Percentiles rank a stretch among this genome's conserved stretches.
phyloP scores from a whole-genome alignment of 2,797 vertebrate genomes.

The Australoheros facetus region DNA sequence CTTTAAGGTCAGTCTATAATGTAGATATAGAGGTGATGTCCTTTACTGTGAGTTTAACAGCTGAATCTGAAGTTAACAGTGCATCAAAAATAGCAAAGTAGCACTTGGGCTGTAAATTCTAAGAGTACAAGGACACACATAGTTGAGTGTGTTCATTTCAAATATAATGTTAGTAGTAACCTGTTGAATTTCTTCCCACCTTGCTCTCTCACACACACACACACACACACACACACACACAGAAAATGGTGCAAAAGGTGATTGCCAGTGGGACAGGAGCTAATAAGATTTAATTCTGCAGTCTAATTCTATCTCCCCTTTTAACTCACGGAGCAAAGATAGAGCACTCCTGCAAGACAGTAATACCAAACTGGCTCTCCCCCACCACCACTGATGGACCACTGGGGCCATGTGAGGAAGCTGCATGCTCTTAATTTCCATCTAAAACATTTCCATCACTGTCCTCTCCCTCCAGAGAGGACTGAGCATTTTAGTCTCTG shows the following conservation, averaged over 20 bases:
- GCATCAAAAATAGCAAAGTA: conserved; percentile 23
- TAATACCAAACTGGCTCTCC: conserved; percentile 65
- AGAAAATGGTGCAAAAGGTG: conserved; percentile 39
- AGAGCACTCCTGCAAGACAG: conserved; percentile 48
- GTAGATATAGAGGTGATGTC: not conserved
- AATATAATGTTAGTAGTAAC: conserved; percentile 45
- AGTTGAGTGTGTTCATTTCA: conserved; percentile 29
- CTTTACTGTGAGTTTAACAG: conserved; percentile 2
- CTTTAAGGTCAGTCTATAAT: not conserved
- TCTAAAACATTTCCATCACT: conserved; percentile 60
- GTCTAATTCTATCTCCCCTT: conserved; percentile 71
- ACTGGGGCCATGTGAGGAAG: conserved; percentile 47
- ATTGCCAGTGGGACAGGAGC: conserved; percentile 57
- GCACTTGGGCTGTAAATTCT: conserved; percentile 8
- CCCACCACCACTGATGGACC: conserved; percentile 28
- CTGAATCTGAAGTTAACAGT: conserved; percentile 29
- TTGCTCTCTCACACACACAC: not conserved
- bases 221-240: conserved; percentile 1
- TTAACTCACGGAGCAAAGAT: conserved; percentile 47
- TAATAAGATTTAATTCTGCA: conserved; percentile 71
- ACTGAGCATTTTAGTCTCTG: conserved; percentile 36
- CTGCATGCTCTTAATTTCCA: conserved; percentile 56
- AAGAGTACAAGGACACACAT: conserved; percentile 8
- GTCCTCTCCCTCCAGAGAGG: conserved; percentile 50
- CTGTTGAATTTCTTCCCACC: conserved; percentile 19